Evolutionary conservation across 1,140 invertebrate species (phyloP), one percentile per base, ranked within the genome.

Genomic region (Bombus difficillimus): DNA sequence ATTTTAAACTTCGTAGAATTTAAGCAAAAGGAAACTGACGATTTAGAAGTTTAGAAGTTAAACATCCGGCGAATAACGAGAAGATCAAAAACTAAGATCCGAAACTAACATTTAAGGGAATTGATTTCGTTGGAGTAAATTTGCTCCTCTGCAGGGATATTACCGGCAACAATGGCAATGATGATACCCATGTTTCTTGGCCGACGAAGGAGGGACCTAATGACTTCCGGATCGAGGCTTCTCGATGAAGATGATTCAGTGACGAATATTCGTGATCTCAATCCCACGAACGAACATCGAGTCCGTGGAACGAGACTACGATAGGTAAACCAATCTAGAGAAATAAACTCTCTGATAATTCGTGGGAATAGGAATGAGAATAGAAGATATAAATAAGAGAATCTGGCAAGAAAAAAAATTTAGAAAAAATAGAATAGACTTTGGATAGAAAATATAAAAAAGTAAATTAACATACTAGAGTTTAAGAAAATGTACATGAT

Each of bases 111-210:
- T 34, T 66, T 28, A 28, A 15, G 32, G 18, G 13, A 53, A 32
- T 28, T 57, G 34, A 25, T 75, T 18, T 15, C 13, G 5, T 32
- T 37, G 10, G 12, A 69, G 25, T 72, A 57, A 41, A 83, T 77
- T n/a, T 53, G 3, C 43, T 57, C 1, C 9, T 39, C 32, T 13
- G 0, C 28, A 90, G 97, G 97, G 3, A 97, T 97, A 96, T 93
- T 98, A 57, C 97, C 97, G 32, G 97, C 97, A 0, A 97, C 97
- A 0, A 97, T 98, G 96, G 97, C 97, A 3, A 97, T 97, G 96
- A 96, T 97, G 86, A 96, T 97, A 53, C 97, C 97, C 2, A 97
- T 97, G 96, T 96, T 97, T 92, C 94, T 97, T 66, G 97, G 96
- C 5, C 94, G 96, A 85, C 95, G 96, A 90, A 96, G 88, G 83